Base-by-base conservation (phyloP, 2,797 vertebrate genomes). In the Podarcis lilfordi region DNA sequence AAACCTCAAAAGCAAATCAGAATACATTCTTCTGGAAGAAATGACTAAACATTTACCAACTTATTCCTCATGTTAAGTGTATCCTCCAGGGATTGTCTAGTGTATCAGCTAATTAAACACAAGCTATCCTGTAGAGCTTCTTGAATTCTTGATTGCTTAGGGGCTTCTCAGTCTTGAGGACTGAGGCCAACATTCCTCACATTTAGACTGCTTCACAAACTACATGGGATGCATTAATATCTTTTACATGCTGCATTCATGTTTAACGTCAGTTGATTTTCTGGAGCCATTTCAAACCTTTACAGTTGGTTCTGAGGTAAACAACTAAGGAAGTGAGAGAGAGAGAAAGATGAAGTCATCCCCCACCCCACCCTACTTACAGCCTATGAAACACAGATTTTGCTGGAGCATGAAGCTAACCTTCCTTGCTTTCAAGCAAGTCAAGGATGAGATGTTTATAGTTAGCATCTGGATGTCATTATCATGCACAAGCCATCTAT, bases 381-480 rank as follows among this genome's bases (percentile, higher is more conserved):
- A 50, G 11, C 55, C 71, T 59, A 8, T 21, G 13, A 76, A 85
- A 50, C 55, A 85, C 61, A 68, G 23, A 4, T 89, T 80, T 81
- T 86, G 76, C 66, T n/a, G 68, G 80, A 86, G 13, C 17, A 32
- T 17, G 66, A n/a, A 40, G 27, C 25, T 74, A 86, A 74, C 40
- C 83, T 15, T 43, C 89, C 80, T 82, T 11, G 80, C 77, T 94
- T 90, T 88, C 82, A 89, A 85, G 27, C 75, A 55, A 92, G 91
- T 92, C 82, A 90, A 85, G n/a, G 86, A 40, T 72, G 69, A 88
- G 23, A 90, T 87, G 79, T 92, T 95, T 96, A 93, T 84, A 90
- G 75, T 76, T 85, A 84, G 71, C 93, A 94, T 95, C 94, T 96
- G 95, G 93, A 93, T 89, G 87, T 23, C 68, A 92, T 92, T 91